phyloP scores from a whole-genome alignment of 2,113 vertebrate species.

The Oryzias curvinotus region DNA sequence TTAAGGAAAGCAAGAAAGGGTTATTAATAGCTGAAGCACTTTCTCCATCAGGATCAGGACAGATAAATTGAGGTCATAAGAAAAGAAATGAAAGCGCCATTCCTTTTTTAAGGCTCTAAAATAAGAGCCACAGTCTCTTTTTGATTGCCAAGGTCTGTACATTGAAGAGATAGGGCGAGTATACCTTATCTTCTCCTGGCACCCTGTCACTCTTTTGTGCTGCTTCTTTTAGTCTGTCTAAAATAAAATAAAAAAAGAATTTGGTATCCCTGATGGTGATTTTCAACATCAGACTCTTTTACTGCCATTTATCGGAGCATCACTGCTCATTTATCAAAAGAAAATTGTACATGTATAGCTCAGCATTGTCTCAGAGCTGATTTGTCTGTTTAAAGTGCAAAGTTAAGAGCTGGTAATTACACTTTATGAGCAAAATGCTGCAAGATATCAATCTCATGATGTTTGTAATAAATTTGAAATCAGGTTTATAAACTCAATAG shows the following conservation, averaged over 20 bases:
- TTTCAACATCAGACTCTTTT: conserved; percentile 46
- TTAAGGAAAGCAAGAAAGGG: conserved; percentile 7
- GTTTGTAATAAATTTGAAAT: too few species aligned
- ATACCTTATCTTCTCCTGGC: conserved; percentile 60
- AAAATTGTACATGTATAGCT: background rate
- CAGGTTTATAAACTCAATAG: too few species aligned
- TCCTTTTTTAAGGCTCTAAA: conserved; percentile 63
- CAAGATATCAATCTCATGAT: too few species aligned
- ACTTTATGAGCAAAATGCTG: too few species aligned
- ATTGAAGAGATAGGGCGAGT: conserved; percentile 61
- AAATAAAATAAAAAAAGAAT: conserved; percentile 22
- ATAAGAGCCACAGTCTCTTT: conserved; percentile 34
- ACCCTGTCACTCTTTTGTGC: conserved; percentile 56
- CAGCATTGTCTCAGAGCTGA: background rate
- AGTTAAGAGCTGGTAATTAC: too few species aligned
- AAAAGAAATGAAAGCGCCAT: conserved; percentile 46
- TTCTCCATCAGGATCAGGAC: conserved; percentile 43
- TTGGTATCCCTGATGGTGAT: conserved; percentile 51
- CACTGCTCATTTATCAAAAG: conserved; percentile 29
- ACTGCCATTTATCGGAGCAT: conserved; percentile 41
- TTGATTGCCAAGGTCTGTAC: conserved; percentile 55
- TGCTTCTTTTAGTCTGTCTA: conserved; percentile 33
- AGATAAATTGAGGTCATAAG: conserved; percentile 48
- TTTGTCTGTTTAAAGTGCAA: too few species aligned
- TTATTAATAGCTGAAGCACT: conserved; percentile 27